Evolutionary conservation across 2,888 invertebrate genomes (phyloP).

Genomic region (Ferrisia virgata): DNA sequence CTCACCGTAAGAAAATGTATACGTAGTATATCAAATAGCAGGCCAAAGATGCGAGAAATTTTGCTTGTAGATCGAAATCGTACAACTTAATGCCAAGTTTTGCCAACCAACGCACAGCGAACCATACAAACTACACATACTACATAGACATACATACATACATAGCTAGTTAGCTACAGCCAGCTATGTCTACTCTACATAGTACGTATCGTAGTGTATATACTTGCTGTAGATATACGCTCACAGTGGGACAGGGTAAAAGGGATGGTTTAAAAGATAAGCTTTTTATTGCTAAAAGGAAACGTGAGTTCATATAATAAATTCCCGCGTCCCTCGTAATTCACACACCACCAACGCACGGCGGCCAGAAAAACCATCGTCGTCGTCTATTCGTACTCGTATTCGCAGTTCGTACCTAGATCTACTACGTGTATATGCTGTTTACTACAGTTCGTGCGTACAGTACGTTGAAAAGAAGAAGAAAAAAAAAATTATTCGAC

Average conservation of each 20-base stretch:
- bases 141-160: too few relatives aligned
- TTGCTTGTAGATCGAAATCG: not conserved
- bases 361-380: conserved; percentile 9
- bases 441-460: too few relatives aligned
- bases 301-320: conserved; percentile 33
- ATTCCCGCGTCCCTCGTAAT: conserved; percentile 35
- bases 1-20: too few relatives aligned
- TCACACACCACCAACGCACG: not conserved
- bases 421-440: not conserved
- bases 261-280: conserved; percentile 22
- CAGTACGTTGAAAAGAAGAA: too few relatives aligned
- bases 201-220: too few relatives aligned
- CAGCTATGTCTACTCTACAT: too few relatives aligned
- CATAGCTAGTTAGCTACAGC: too few relatives aligned
- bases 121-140: too few relatives aligned
- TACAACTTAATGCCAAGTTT: conserved; percentile 22
- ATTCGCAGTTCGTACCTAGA: not conserved
- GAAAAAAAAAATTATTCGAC: not conserved
- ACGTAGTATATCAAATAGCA: not conserved
- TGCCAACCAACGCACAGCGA: not conserved
- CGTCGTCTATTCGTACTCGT: not conserved
- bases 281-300: conserved; percentile 29
- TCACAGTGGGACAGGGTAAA: not conserved
- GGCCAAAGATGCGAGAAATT: not conserved
- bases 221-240: too few relatives aligned